These are phyloP conservation scores for Panopea generosa DNA, from an alignment of 2,888 invertebrate genomes.

Conservation along the genomic window DNA sequence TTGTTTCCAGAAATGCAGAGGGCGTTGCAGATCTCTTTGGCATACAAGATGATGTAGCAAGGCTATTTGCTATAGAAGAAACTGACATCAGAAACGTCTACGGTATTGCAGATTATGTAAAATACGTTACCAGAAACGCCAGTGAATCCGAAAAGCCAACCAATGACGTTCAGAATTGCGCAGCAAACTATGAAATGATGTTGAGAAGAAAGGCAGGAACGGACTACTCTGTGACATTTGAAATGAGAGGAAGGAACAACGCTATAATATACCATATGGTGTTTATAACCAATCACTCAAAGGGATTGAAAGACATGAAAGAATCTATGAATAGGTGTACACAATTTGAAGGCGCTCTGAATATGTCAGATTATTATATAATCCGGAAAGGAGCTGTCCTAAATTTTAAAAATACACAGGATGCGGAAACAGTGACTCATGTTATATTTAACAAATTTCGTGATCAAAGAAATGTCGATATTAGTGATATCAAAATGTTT, in stretches of 20 bases:
- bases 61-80: background rate
- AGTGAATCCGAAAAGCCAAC: background rate
- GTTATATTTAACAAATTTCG: constrained; percentile 13
- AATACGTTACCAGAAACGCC: background rate
- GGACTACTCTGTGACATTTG: constrained; percentile 7
- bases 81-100: background rate
- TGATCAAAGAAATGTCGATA: background rate
- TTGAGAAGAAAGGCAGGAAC: background rate
- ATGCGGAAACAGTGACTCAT: constrained; percentile 3
- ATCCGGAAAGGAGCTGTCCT: background rate
- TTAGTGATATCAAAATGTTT: background rate
- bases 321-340: constrained; percentile 19
- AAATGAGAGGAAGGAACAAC: constrained; percentile 10
- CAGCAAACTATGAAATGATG: background rate
- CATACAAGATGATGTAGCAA: background rate
- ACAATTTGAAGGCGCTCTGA: constrained; percentile 7
- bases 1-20: constrained; percentile 5
- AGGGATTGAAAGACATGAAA: constrained; percentile 23
- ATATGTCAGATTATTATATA: constrained; percentile 21
- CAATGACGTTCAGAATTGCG: constrained; percentile 6
- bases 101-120: background rate
- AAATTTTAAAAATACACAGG: constrained; percentile 9
- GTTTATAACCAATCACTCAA: constrained; percentile 12
- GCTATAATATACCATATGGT: constrained; percentile 17
- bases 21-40: constrained; percentile 15